Evolutionary conservation across 1,140 invertebrate species (phyloP).

Genomic region (Carcinoscorpius rotundicauda): DNA sequence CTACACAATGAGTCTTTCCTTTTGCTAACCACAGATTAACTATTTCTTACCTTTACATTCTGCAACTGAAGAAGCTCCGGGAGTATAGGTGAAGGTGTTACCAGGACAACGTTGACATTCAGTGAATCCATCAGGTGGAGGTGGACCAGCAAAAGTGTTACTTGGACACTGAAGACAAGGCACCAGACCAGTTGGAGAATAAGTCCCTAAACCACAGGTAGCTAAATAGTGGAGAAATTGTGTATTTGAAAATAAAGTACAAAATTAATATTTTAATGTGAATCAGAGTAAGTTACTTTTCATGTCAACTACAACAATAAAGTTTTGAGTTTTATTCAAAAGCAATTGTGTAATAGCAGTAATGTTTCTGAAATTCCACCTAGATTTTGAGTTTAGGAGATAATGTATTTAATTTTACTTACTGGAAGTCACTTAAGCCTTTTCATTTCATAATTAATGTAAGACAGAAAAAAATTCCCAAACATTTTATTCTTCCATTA

Average conservation of each 20-base stretch:
- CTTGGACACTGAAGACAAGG: conserved; percentile 89
- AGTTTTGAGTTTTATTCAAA: too few relatives aligned
- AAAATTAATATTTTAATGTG: neutral
- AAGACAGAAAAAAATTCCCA: too few relatives aligned
- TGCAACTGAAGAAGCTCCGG: conserved; percentile 60
- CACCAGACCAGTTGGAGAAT: conserved; percentile 84
- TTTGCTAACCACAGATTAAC: neutral
- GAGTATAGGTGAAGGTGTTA: conserved; percentile 82
- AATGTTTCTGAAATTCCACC: too few relatives aligned
- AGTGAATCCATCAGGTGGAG: conserved; percentile 80
- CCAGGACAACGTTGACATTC: conserved; percentile 86
- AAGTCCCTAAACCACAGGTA: conserved; percentile 91
- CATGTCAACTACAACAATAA: too few relatives aligned
- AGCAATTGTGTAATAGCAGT: too few relatives aligned
- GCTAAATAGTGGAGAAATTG: conserved; percentile 46
- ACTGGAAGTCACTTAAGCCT: too few relatives aligned
- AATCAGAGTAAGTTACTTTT: too few relatives aligned
- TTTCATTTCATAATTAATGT: too few relatives aligned
- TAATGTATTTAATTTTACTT: too few relatives aligned
- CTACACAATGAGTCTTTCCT: too few relatives aligned
- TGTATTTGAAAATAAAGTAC: conserved; percentile 7
- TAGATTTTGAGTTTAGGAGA: too few relatives aligned
- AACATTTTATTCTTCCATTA: too few relatives aligned
- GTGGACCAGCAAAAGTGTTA: conserved; percentile 78
- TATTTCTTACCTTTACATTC: conserved; percentile 61